Conservation (phyloP, 64 coral and sea anemone genomes). For the Stylophora pistillata region DNA sequence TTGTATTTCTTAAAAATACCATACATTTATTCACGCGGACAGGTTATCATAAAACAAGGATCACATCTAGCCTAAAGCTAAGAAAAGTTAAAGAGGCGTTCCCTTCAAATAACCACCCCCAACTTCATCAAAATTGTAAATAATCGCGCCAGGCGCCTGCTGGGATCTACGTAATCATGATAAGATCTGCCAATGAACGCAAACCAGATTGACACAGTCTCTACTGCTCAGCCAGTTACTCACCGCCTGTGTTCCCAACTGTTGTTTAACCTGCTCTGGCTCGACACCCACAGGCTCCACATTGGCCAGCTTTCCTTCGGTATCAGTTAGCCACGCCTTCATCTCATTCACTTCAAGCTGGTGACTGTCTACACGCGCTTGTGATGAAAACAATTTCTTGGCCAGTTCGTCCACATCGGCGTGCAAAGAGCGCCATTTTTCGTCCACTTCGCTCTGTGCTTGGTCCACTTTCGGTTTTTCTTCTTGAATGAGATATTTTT, state of each 20-base stretch:
- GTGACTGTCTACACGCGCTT: conserved; percentile 74
- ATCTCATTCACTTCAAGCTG: conserved; percentile 61
- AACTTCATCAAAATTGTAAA: too few species aligned
- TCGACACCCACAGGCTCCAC: conserved; percentile 81
- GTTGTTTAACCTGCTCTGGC: conserved; percentile 80
- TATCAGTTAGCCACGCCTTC: conserved; percentile 64
- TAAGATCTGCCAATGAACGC: too few species aligned
- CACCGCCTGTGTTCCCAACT: conserved; percentile 84
- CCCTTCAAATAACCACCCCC: too few species aligned
- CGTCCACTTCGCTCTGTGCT: conserved; percentile 57
- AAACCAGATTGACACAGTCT: not conserved
- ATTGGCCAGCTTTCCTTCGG: conserved; percentile 47
- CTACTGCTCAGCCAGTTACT: not conserved
- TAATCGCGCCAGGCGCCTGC: too few species aligned
- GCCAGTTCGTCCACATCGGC: conserved; percentile 62
- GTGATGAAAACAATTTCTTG: conserved; percentile 77
- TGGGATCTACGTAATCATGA: too few species aligned
- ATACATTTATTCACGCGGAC: too few species aligned
- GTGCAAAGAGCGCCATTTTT: conserved; percentile 64
- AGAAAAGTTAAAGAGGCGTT: too few species aligned
- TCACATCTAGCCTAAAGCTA: too few species aligned
- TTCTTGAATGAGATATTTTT: conserved; percentile 63
- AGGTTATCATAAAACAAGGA: too few species aligned
- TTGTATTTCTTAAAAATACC: too few species aligned
- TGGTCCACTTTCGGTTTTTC: conserved; percentile 64